Conservation (phyloP, 2,113 vertebrate species). For the Phodopus roborovskii region DNA sequence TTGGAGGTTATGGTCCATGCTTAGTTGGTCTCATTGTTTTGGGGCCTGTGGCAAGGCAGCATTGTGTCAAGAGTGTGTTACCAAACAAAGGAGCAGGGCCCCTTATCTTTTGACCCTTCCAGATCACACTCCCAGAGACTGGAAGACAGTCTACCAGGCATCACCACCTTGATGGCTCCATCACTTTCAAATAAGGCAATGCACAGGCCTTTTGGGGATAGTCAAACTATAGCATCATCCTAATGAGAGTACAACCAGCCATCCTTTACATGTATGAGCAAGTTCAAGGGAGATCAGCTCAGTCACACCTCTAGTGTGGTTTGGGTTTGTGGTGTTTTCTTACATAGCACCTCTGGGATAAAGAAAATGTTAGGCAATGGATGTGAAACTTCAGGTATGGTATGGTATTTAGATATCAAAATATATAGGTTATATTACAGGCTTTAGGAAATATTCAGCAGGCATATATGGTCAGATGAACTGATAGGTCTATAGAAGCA, state of each 20-base stretch:
- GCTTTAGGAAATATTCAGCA: background rate
- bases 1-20: background rate
- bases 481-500: background rate
- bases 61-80: background rate
- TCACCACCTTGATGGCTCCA: too few relatives aligned
- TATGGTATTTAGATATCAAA: constrained; percentile 20
- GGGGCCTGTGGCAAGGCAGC: background rate
- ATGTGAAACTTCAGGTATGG: background rate
- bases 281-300: background rate
- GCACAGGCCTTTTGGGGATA: background rate
- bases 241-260: background rate
- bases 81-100: background rate
- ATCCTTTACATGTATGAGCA: background rate
- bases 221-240: background rate
- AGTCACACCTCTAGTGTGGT: background rate
- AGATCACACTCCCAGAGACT: too few relatives aligned
- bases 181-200: background rate
- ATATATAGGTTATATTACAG: background rate
- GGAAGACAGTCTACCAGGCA: background rate
- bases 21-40: background rate
- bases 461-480: background rate
- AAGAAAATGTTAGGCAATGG: background rate
- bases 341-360: background rate
- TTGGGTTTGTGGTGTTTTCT: background rate
- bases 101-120: background rate